These are phyloP conservation scores for Euthynnus affinis DNA, from an alignment of 2,797 vertebrate genomes.

Conservation along the genomic window DNA sequence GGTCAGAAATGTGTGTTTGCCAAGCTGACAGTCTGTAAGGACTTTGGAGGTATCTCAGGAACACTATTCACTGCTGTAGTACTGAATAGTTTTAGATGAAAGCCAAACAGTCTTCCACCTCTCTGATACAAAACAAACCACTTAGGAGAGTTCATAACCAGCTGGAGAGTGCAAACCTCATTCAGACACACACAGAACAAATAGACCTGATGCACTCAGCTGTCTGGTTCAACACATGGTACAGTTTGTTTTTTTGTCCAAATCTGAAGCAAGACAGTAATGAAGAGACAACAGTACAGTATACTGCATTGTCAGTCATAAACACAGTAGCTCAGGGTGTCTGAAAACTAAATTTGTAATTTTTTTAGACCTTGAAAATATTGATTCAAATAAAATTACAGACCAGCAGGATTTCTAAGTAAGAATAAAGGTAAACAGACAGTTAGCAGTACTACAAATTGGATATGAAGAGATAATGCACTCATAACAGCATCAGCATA, in stretches of 20 bases:
- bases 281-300: too few species aligned
- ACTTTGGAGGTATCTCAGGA: slow-evolving; percentile 41
- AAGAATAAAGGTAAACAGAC: not conserved
- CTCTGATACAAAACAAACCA: slow-evolving; percentile 59
- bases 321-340: not conserved
- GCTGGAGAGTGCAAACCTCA: not conserved
- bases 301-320: too few species aligned
- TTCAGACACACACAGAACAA: slow-evolving; percentile 24
- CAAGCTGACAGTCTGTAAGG: slow-evolving; percentile 24
- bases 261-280: too few species aligned
- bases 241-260: not conserved
- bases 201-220: not conserved
- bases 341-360: too few species aligned
- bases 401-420: not conserved
- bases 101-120: slow-evolving; percentile 49
- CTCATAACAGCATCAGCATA: too few species aligned
- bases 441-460: too few species aligned
- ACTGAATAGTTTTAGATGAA: slow-evolving; percentile 39
- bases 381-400: not conserved
- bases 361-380: not conserved
- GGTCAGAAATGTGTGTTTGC: slow-evolving; percentile 31
- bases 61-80: not conserved
- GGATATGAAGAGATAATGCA: not conserved
- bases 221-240: not conserved
- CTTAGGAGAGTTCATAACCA: slow-evolving; percentile 43